Evolutionary conservation across 2,113 vertebrate species (phyloP).

Genomic region (Phalacrocorax pelagicus): DNA sequence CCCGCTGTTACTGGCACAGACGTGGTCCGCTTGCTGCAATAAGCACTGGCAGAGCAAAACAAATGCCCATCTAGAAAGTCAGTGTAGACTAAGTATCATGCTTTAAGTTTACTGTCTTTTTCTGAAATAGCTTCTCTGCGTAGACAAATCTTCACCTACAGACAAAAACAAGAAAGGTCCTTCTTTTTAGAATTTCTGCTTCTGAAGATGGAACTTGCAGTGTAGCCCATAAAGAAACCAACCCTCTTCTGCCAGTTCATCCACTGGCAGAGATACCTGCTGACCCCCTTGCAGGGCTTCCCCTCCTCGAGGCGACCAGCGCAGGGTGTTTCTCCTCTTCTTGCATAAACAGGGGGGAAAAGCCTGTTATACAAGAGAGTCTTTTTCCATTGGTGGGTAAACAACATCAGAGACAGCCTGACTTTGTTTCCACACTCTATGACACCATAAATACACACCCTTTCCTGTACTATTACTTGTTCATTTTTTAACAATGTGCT

Average conservation of each 20-base stretch:
- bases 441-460: constrained; percentile 11
- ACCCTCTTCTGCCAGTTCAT: background rate
- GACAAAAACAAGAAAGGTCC: background rate
- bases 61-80: background rate
- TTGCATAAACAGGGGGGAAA: background rate
- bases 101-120: background rate
- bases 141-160: background rate
- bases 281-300: background rate
- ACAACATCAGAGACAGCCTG: background rate
- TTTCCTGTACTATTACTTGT: background rate
- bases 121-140: background rate
- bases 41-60: background rate
- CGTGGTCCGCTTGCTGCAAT: background rate
- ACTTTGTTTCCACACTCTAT: background rate
- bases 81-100: accelerated
- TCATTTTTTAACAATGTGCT: constrained; percentile 18
- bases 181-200: background rate
- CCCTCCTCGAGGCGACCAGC: background rate
- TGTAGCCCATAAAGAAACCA: background rate
- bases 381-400: background rate
- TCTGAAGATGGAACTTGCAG: accelerated
- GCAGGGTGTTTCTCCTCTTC: background rate
- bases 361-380: background rate
- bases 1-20: accelerated
- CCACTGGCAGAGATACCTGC: background rate